Evolutionary conservation across 92 coral and sea anemone genomes (phyloP), one percentile per base, ranked within the genome.

Genomic region (Phenganax stokvisi): DNA sequence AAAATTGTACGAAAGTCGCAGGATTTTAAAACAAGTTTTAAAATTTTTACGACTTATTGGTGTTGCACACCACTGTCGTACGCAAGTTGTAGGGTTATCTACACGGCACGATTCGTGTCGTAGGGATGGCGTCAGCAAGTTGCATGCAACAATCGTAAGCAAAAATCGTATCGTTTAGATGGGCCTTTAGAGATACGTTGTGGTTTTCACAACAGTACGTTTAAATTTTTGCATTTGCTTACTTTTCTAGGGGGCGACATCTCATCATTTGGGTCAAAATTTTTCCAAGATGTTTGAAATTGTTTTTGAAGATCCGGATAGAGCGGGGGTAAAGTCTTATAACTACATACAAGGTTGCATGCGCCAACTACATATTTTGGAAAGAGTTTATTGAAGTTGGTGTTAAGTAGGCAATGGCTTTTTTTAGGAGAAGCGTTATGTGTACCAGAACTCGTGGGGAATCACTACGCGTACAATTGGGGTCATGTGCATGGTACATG

Each of bases 281-380:
- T 94, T 94, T 88, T 94, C 98, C 72, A 94, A 94, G 82, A 94
- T 94, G 98, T 92, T 94, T 81, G 97, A 94, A 7, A 92, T 94
- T 54, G 92, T 92, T 7, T 94, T 94, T 81, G 98, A 94, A 84
- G 97, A 94, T 80, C 98, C 98, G 0, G 97, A 92, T 57, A 78
- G 61, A 17, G 93, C 98, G 9, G 87, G 84, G 13, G 88, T 86
- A 86, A 73, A 81, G 9, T 3, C 44, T 52, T 7, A 5, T 66
- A 4, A 29, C 30, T 65, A 10, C 58, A 13, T 37, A 37, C 47
- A 37, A 37, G 47, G 47, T 20, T 37, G 47, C 47, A 37, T 37
- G 47, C 47, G 5, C 47, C 47, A 37, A 37, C 2, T 37, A 37
- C 47, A 37, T 37, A 37, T 37, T 37, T 37, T 37, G 47, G 47